phyloP scores from a whole-genome alignment of 1,140 invertebrate genomes.

The Heliconius himera region DNA sequence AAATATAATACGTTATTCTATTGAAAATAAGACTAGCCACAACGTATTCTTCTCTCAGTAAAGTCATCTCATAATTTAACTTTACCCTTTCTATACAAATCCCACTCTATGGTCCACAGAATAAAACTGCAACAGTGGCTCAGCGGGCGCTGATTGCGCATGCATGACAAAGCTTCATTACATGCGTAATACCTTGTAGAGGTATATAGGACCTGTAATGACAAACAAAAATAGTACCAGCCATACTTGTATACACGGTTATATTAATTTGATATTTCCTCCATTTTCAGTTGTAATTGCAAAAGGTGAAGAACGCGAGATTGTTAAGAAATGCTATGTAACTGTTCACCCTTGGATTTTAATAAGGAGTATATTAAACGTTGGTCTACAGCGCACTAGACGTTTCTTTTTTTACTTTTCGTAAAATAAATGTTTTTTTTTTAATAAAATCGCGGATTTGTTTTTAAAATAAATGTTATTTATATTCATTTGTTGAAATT shows the following conservation, averaged over 20 bases:
- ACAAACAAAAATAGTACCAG: slow-evolving; percentile 8
- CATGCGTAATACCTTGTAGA: slow-evolving; percentile 18
- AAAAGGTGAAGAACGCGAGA: slow-evolving; percentile 3
- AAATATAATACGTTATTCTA: neutral
- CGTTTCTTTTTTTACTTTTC: too few species aligned
- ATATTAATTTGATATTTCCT: slow-evolving; percentile 29
- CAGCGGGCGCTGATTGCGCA: slow-evolving; percentile 68
- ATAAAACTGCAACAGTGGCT: slow-evolving; percentile 53
- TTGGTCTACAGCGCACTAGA: neutral
- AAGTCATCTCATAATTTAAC: neutral
- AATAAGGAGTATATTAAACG: neutral
- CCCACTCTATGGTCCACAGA: slow-evolving; percentile 45
- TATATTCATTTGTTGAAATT: too few species aligned
- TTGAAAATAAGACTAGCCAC: neutral
- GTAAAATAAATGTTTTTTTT: too few species aligned
- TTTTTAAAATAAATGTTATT: too few species aligned
- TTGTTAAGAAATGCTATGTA: neutral
- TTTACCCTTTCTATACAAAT: neutral
- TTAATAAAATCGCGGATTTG: too few species aligned
- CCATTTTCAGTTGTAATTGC: slow-evolving; percentile 30
- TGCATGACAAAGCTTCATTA: slow-evolving; percentile 62
- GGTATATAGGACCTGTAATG: neutral
- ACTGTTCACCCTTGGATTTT: neutral
- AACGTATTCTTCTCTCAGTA: neutral
- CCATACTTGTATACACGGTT: neutral